Base-by-base conservation (phyloP, 2,888 invertebrate genomes). In the Melolontha melolontha region DNA sequence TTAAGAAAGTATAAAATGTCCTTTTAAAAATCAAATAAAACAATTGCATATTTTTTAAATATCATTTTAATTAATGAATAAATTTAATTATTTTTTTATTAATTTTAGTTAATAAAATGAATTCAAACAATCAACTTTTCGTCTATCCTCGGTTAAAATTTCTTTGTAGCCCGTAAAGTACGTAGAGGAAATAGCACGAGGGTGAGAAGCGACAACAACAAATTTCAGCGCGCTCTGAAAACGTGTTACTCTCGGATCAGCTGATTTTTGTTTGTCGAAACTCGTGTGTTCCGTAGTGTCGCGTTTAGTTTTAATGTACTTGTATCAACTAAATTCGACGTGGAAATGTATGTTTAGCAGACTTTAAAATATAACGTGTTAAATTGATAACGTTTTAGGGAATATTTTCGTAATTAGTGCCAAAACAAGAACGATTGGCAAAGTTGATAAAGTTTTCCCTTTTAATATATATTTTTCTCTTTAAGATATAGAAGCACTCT, bases 241-340 rank as follows among this genome's bases (percentile, higher is more conserved):
- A 59, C 59, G 59, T 59, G 59, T 59, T 59, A 59, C 59, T 59
- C 59, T 54, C 54, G 63, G 62, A 67, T 63, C 67, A 67, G 67
- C 67, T 67, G 67, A 67, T 67, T 67, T 67, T 67, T 67, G 67
- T 67, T 67, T 67, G 64, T 54, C 64, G 54, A 64, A 67, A 63
- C 63, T 67, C 64, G 64, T 54, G 64, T 44, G 41, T 41, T 41
- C 55, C 55, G 41, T 16, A 55, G 55, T 55, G 59, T 59, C 59
- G 59, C 59, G 59, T 59, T 41, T 59, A 59, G 59, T 59, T 59
- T 22, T 29, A 42, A 29, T 44, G 44, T 44, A 27, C 12, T 29
- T 14, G 44, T 34, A 44, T 14, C 42, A 22, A 16, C 5, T 12
- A 42, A 57, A 59, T 14, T 44, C 12, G 5, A 12, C 27, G 42